Conservation (phyloP, 2,797 vertebrate species). For the Delichon dasypus region DNA sequence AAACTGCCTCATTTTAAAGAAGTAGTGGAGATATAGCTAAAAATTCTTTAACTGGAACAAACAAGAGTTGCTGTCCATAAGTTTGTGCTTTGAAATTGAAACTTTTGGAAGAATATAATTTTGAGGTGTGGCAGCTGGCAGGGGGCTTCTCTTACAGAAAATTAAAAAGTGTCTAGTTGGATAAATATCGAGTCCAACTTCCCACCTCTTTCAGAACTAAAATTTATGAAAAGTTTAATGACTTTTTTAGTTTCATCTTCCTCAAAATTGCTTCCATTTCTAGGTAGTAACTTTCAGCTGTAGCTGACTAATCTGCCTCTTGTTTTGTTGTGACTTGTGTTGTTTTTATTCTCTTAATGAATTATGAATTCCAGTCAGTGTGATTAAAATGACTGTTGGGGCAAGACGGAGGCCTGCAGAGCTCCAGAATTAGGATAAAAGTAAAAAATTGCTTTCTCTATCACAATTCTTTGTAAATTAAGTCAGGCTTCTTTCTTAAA, state of each 20-base stretch:
- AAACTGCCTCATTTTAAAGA: not conserved
- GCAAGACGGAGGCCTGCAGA: not conserved
- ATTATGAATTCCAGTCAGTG: not conserved
- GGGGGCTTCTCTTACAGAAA: not conserved
- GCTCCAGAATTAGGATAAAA: not conserved
- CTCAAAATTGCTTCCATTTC: not conserved
- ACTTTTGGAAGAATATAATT: not conserved
- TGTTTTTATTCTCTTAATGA: not conserved
- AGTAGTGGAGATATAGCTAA: not conserved
- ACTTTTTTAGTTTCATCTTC: not conserved
- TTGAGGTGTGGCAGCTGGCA: not conserved
- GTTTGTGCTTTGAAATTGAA: not conserved
- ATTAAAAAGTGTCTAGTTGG: not conserved
- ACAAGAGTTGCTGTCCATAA: not conserved
- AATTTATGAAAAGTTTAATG: not conserved
- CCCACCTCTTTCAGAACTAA: not conserved
- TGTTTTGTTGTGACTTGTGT: not conserved
- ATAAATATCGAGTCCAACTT: not conserved
- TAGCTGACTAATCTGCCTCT: not conserved
- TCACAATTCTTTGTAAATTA: not conserved
- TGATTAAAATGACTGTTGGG: not conserved
- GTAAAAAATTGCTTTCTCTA: not conserved
- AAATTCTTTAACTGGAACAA: not conserved
- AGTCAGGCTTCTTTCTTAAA: not conserved
- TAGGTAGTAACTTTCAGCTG: not conserved